Base-by-base conservation (phyloP, 2,888 invertebrate species). In the Xylota segnis region DNA sequence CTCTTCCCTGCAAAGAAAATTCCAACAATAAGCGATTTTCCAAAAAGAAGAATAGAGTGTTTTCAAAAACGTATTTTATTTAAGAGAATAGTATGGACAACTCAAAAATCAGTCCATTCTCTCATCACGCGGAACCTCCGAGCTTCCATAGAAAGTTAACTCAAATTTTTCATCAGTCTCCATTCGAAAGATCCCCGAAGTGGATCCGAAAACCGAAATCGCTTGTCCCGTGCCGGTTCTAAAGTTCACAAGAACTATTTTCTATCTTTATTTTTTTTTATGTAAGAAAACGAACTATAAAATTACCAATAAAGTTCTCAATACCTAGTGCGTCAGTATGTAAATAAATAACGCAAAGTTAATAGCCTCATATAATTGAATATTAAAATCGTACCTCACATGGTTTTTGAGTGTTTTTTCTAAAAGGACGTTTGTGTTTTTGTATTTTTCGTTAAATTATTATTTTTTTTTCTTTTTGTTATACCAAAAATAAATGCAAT, bases 401-500 rank as follows among this genome's bases (percentile, higher is more conserved):
- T 63, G 45, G 23, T 43, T 63, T 45, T 45, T 16, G 14, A 58
- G 58, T 32, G 59, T 59, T 45, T 58, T n/a, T 70, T 52, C 16
- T 18, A 27, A 50, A 50, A 10, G 12, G 32, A 59, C 56, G 63
- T 9, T 3, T 37, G 6, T 12, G 23, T 27, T 37, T 23, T 32
- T 34, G 14, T 23, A 23, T 23, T n/a, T 7, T 14, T 12, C 18
- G 40, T 18, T 58, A 37, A 18, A 10, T 37, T n/a, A n/a, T n/a
- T n/a, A n/a, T 16, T 12, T 14, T 52, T 59, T 32, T 16, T 34
- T 47, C 37, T 59, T 43, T 47, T 61, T 43, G 10, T 61, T 68
- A 18, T 61, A 70, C 75, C 79, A 65, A 71, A 84, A 81, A 84
- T 81, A 84, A 79, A 75, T 75, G 27, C 59, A 79, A 47, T 65